A percentile compares a stretch with the other conserved stretches of the same genome.
phyloP scores from a whole-genome alignment of 2,888 invertebrate species.

The Sphinx pinastri region DNA sequence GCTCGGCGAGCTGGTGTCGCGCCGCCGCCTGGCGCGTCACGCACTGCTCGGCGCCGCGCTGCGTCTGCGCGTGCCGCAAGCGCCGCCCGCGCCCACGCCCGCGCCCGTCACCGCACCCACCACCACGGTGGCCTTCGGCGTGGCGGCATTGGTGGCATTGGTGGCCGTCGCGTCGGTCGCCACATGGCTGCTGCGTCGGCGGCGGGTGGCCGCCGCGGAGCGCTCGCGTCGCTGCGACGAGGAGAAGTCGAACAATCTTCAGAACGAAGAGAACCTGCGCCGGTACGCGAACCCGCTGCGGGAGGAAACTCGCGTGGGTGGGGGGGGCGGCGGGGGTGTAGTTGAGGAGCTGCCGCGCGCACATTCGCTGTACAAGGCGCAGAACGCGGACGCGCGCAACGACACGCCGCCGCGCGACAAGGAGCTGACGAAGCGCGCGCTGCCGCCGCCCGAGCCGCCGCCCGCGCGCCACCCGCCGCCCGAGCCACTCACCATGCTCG shows the following conservation, averaged over 20 bases:
- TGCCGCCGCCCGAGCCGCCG: slow-evolving; percentile 71
- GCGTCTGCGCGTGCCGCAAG: slow-evolving; percentile 62
- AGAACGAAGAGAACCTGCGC: slow-evolving; percentile 95
- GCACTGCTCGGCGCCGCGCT: slow-evolving; percentile 71
- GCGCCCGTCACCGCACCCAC: slow-evolving; percentile 86
- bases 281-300: slow-evolving; percentile 92
- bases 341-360: slow-evolving; percentile 82
- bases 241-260: slow-evolving; percentile 95
- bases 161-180: slow-evolving; percentile 64
- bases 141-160: slow-evolving; percentile 44
- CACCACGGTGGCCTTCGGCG: slow-evolving; percentile 53
- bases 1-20: slow-evolving; percentile 68
- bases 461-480: slow-evolving; percentile 49
- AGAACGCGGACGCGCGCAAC: slow-evolving; percentile 92
- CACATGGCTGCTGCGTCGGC: slow-evolving; percentile 54
- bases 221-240: slow-evolving; percentile 88
- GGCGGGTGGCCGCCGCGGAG: slow-evolving; percentile 79
- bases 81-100: slow-evolving; percentile 66
- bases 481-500: slow-evolving; percentile 78
- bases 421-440: slow-evolving; percentile 90
- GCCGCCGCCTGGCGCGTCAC: slow-evolving; percentile 68
- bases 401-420: slow-evolving; percentile 91
- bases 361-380: slow-evolving; percentile 91
- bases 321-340: slow-evolving; percentile 71
- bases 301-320: slow-evolving; percentile 76